Base-by-base conservation (phyloP, 92 coral and sea anemone genomes). In the Epizoanthus stellaris region DNA sequence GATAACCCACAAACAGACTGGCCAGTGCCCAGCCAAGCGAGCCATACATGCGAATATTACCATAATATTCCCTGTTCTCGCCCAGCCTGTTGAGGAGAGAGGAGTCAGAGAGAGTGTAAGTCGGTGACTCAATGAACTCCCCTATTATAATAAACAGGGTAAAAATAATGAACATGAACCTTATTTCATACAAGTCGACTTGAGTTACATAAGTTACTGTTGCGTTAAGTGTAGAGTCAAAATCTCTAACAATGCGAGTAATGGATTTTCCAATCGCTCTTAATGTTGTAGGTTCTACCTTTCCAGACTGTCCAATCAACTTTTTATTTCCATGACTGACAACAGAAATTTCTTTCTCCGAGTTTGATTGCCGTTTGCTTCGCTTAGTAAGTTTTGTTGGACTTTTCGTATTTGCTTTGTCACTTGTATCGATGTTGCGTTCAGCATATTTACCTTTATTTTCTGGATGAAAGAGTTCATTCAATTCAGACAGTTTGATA, bases 1-100 rank as follows among this genome's bases (percentile, higher is more conserved):
- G 45, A 16, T 73, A 82, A 13, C 98, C 98, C 17, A 91, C 97
- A 77, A 85, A 63, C 14, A 91, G 82, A 19, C 98, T 72, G 40
- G 95, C 84, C 7, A 92, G 14, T 1, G 95, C 98, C 98, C 98
- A 95, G 42, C 98, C 98, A 11, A 93, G 86, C 3, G 98, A 95
- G 25, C 98, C 98, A 95, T 93, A 95, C 85, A 94, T 70, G 21
- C 98, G 88, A 47, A 92, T 92, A 23, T 93, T 88, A 13, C 98
- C 98, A 56, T 96, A 96, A 75, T 94, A 89, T 17, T 82, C 85
- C 49, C 93, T 90, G 16, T 92, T 95, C 16, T 93, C 93, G 20
- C 97, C 98, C 0, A 94, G 94, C 25, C 95, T 87, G 63, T 92
- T 89, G 6, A 96, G 93, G 69, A 95, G 92, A 43, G 99, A 94